Evolutionary conservation across 2,113 vertebrate genomes (phyloP), one percentile per base, ranked within the genome.

Genomic region (Gambusia holbrooki): DNA sequence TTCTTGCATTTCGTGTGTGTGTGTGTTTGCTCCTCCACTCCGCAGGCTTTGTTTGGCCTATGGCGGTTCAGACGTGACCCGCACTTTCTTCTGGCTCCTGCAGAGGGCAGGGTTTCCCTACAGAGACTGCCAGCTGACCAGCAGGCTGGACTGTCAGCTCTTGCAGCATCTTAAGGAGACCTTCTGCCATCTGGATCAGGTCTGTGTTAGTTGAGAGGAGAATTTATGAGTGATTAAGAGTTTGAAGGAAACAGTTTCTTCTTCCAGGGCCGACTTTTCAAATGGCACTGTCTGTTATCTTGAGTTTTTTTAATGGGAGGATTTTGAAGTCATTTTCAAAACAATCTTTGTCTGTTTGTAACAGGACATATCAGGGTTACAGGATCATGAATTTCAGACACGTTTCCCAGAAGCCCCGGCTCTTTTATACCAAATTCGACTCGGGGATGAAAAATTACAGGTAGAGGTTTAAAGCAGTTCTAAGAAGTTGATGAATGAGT

Each of bases 401-500:
- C 96, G 97, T 60, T 97, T 97, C 75, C 98, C 98, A 0, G 98
- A 99, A 82, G 95, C 96, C 60, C 96, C 96, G 33, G 95, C 97
- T 69, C 89, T 99, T 7, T 93, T 99, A 48, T 99, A 97, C 87
- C 98, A 99, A 88, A 90, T 98, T 81, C 95, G 97, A 62, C 85
- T 99, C 17, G 98, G 98, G 15, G 98, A 99, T 91, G 98, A 99
- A 86, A 99, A 99, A 69, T 91, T 99, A 66, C 96, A 99, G 96
- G 98, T 99, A 90, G 1, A 66, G 29, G 14, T 2, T 27, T 37
- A 12, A 71, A 63, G 62, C 25, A 33, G 0, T 48, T 70, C 11
- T 35, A 51, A 58, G 48, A 25, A 1, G 8, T 48, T 48, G 17
- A 48, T 14, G 15, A 5, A 5, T 48, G 45, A 48, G 45, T 48